A percentile compares a stretch with the other conserved stretches of the same genome.
Conservation (phyloP, 2,797 vertebrate species). For the Cephalopachus bancanus region DNA sequence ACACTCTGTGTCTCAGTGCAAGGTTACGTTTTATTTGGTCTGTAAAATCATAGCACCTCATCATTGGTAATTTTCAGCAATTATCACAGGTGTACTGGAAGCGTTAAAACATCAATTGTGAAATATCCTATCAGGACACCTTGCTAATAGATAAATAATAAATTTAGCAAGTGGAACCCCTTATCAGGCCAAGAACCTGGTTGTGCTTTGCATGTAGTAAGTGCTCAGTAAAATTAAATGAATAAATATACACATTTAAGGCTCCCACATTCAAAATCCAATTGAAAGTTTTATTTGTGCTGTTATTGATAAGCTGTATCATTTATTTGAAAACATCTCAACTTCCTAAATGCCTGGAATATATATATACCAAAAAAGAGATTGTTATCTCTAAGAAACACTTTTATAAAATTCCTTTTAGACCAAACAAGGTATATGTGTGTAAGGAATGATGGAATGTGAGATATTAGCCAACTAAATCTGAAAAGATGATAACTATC, state of each 20-base stretch:
- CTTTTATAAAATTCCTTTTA: background rate
- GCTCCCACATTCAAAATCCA: background rate
- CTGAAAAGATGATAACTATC: background rate
- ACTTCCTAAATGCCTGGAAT: too few species aligned
- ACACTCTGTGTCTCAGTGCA: background rate
- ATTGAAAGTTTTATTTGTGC: background rate
- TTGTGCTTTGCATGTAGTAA: background rate
- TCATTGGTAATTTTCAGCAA: background rate
- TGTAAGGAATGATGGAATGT: background rate
- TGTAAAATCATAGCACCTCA: background rate
- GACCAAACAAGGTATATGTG: background rate
- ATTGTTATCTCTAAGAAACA: background rate
- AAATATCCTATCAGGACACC: background rate
- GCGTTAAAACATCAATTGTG: background rate
- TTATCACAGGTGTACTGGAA: background rate
- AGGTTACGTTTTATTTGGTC: background rate
- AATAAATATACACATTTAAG: background rate
- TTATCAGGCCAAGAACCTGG: background rate
- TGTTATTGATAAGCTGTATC: background rate
- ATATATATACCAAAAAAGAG: background rate
- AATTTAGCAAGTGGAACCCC: background rate
- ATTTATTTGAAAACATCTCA: background rate
- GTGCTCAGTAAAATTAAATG: accelerated
- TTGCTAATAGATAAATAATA: background rate
- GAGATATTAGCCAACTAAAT: background rate